Evolutionary conservation across 2,797 vertebrate species (phyloP).

Genomic region (Tokudaia muenninki): DNA sequence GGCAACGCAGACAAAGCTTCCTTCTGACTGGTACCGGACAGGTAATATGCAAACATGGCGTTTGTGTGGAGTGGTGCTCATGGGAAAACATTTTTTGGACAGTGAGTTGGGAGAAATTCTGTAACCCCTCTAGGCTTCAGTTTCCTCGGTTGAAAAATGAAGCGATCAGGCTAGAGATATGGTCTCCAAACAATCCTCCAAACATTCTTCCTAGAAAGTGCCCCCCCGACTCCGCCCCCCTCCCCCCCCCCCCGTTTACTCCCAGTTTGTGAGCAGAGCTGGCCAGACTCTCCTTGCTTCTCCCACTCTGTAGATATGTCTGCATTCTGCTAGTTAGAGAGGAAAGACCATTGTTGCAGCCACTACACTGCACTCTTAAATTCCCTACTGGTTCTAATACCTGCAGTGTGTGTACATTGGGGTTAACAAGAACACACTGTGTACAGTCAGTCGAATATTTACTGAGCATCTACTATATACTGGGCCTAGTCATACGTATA

Average conservation of each 20-base stretch:
- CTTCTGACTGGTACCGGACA: background rate
- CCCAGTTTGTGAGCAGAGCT: background rate
- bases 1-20: background rate
- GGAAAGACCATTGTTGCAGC: background rate
- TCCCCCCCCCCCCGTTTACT: background rate
- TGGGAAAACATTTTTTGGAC: background rate
- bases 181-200: constrained; percentile 4
- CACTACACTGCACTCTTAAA: background rate
- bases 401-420: background rate
- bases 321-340: background rate
- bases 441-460: background rate
- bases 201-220: constrained; percentile 5
- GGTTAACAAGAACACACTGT: background rate
- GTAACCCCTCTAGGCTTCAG: background rate
- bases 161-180: background rate
- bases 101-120: constrained; percentile 30
- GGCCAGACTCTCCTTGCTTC: background rate
- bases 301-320: background rate
- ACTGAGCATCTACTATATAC: background rate
- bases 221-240: background rate
- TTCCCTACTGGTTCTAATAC: background rate
- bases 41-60: background rate
- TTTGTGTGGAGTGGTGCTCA: constrained; percentile 26
- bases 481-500: background rate
- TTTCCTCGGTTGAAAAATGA: constrained; percentile 47